phyloP scores from a whole-genome alignment of 1,140 invertebrate species.

The Semibalanus balanoides region DNA sequence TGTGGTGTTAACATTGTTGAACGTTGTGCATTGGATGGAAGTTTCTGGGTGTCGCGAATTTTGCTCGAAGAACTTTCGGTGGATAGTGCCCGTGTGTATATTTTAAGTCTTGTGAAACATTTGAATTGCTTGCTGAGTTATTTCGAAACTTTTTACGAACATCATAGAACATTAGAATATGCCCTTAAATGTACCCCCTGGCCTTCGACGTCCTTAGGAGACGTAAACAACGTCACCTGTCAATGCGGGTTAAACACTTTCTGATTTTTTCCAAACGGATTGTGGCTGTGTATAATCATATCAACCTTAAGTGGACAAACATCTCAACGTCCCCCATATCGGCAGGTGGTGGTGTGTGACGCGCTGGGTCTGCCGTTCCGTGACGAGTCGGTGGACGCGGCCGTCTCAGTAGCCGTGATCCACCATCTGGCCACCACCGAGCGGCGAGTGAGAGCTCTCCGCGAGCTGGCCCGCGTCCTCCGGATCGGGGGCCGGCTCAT shows the following conservation, averaged over 20 bases:
- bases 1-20: too few relatives aligned
- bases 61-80: too few relatives aligned
- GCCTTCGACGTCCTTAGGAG: too few relatives aligned
- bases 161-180: neutral
- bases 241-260: too few relatives aligned
- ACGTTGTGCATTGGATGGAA: too few relatives aligned
- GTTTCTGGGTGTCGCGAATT: too few relatives aligned
- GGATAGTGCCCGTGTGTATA: too few relatives aligned
- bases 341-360: slow-evolving; percentile 69
- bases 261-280: neutral
- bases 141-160: neutral
- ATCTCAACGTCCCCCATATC: slow-evolving; percentile 17
- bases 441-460: slow-evolving; percentile 65
- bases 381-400: slow-evolving; percentile 85
- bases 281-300: neutral
- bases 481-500: slow-evolving; percentile 80
- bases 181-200: neutral
- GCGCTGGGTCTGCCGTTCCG: slow-evolving; percentile 78
- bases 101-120: too few relatives aligned
- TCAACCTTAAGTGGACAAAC: too few relatives aligned
- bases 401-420: slow-evolving; percentile 83
- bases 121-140: too few relatives aligned
- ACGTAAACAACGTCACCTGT: too few relatives aligned
- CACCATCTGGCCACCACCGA: slow-evolving; percentile 84
- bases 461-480: slow-evolving; percentile 72